Base-by-base conservation (phyloP, 2,113 vertebrate genomes). In the Turnix velox region DNA sequence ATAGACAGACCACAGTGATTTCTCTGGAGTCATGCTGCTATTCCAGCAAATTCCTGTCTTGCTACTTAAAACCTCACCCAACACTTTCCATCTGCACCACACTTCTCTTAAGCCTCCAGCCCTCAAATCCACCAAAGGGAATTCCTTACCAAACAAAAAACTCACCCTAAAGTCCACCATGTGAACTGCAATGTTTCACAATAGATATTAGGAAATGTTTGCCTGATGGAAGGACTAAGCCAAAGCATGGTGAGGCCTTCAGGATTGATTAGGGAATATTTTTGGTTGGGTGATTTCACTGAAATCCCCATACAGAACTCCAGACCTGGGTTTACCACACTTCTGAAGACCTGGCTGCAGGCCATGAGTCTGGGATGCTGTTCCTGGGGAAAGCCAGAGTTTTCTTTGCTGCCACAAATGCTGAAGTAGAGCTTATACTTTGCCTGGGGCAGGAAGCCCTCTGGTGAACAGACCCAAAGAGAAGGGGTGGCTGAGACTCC, bases 391-490 rank as follows among this genome's bases (percentile, higher is more conserved):
- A 82, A 75, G 42, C 0, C 1, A 57, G 37, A 71, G 15, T 22
- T 75, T 74, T 62, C 49, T 76, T 62, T 58, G 14, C 52, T 27
- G 18, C 33, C 51, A 48, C 1, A 2, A 30, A 14, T 12, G 27
- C 40, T 0, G 3, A 45, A 69, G 28, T 0, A 0, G 28, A 65
- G 3, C 22, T 63, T 9, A 9, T 0, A 0, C 2, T 19, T 58
- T 71, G 12, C 33, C 42, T 49, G 30, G 59, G 28, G 14, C 17
- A 28, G 33, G 45, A 28, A 90, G 4, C 28, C 7, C 9, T 71
- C 11, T 14, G 1, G 2, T 12, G 51, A 40, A 12, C 27, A 43
- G 28, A 59, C 6, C 48, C 0, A 0, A n/a, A 48, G 37, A 14
- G 55, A 55, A 24, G 0, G 2, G 51, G 27, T 0, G 0, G 17